Conservation (phyloP, 2,888 invertebrate genomes). For the Desoria tigrina region DNA sequence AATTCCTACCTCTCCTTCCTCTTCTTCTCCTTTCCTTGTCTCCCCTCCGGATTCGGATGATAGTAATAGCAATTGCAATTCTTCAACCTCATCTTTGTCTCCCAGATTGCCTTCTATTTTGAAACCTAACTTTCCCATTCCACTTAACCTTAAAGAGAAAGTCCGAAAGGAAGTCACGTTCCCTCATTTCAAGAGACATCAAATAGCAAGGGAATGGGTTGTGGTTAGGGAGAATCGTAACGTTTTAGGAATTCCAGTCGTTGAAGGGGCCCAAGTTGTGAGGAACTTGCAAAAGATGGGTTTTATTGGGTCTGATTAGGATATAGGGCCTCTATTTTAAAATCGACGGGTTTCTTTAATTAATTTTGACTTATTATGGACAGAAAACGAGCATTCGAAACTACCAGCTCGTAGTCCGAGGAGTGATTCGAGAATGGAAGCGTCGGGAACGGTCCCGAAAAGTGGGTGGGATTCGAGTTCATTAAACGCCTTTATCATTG, state of each 20-base stretch:
- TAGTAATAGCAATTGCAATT: background rate
- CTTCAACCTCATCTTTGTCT: background rate
- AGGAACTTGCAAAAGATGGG: constrained; percentile 23
- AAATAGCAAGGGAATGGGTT: background rate
- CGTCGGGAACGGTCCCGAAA: constrained; percentile 37
- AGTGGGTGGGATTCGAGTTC: constrained; percentile 45
- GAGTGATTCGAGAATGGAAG: constrained; percentile 38
- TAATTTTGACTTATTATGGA: background rate
- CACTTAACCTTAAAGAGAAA: background rate
- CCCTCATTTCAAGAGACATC: no score
- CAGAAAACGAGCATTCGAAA: constrained; percentile 2
- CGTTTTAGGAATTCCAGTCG: constrained; percentile 3
- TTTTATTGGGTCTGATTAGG: background rate
- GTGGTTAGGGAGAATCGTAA: background rate
- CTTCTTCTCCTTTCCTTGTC: constrained; percentile 25
- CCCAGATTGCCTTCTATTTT: constrained; percentile 9
- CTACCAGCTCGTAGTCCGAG: constrained; percentile 26
- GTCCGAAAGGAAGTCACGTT: background rate
- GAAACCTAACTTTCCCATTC: background rate
- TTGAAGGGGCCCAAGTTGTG: constrained; percentile 20
- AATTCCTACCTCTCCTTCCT: constrained; percentile 36
- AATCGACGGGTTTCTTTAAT: background rate
- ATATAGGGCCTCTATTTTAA: background rate
- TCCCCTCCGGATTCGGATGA: constrained; percentile 19
- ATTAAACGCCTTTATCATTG: constrained; percentile 4